These are phyloP conservation scores for Bilobella aurantiaca DNA, from an alignment of 1,140 invertebrate genomes.

Conservation along the genomic window DNA sequence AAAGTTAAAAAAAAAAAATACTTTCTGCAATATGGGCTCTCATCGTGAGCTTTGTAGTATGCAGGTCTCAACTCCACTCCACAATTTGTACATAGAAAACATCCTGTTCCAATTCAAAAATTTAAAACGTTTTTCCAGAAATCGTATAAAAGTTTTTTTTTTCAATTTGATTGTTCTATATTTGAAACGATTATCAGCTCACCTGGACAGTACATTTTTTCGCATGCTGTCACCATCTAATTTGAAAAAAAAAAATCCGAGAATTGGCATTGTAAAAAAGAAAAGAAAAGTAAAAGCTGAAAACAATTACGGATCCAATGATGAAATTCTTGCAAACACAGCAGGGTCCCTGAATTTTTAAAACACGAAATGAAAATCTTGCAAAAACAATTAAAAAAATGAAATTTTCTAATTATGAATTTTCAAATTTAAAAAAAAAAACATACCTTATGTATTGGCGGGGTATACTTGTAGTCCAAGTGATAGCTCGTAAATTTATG, in stretches of 20 bases:
- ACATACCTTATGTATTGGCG: constrained; percentile 16
- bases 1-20: not conserved
- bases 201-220: constrained; percentile 26
- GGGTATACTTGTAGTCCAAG: constrained; percentile 25
- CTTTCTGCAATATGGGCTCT: constrained; percentile 72
- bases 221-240: constrained; percentile 32
- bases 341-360: constrained; percentile 32
- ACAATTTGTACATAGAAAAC: constrained; percentile 13
- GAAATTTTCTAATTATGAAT: not conserved
- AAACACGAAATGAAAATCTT: not conserved
- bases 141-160: constrained; percentile 11
- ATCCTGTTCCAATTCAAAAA: not conserved
- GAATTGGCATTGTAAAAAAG: not conserved
- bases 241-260: not conserved
- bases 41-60: constrained; percentile 88
- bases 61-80: constrained; percentile 92
- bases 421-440: too few relatives aligned
- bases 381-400: not conserved
- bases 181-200: not conserved
- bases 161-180: not conserved
- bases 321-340: constrained; percentile 32
- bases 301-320: constrained; percentile 27
- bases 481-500: constrained; percentile 25
- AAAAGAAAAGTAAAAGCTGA: not conserved
- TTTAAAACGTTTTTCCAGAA: constrained; percentile 59